A percentile compares a stretch with the other conserved stretches of the same genome.
phyloP scores from a whole-genome alignment of 2,888 invertebrate species.

The Agonopterix alstromeriana region DNA sequence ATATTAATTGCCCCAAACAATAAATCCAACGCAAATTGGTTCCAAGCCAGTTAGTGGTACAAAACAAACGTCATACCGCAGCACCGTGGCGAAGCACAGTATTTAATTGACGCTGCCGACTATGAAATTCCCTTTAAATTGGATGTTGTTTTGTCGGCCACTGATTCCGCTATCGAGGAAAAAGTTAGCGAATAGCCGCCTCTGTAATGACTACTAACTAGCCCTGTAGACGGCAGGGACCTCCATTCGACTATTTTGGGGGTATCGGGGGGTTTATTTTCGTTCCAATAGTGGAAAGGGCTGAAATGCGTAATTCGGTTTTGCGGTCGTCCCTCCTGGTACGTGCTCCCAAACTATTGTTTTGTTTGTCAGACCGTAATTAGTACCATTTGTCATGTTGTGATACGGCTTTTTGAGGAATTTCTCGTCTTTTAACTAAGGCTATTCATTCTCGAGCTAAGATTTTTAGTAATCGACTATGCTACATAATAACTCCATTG shows the following conservation, averaged over 20 bases:
- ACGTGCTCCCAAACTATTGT: conserved; percentile 38
- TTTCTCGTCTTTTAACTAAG: background rate
- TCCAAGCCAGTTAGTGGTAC: conserved; percentile 20
- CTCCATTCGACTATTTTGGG: conserved; percentile 6
- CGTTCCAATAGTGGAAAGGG: conserved; percentile 42
- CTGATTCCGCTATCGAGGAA: conserved; percentile 33
- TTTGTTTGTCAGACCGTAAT: conserved; percentile 45
- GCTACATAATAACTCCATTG: too few relatives aligned
- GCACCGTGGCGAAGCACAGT: conserved; percentile 16
- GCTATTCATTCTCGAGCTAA: too few relatives aligned
- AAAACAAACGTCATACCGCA: conserved; percentile 36
- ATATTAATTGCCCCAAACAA: conserved; percentile 18
- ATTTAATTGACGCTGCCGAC: conserved; percentile 42
- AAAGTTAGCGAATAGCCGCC: conserved; percentile 40
- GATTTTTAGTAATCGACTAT: too few relatives aligned
- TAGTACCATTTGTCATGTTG: conserved; percentile 40
- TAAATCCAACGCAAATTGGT: conserved; percentile 34
- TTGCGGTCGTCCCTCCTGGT: conserved; percentile 39
- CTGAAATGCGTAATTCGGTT: conserved; percentile 43
- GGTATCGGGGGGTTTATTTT: conserved; percentile 31
- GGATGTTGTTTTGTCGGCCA: conserved; percentile 37
- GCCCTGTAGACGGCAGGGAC: conserved; percentile 20
- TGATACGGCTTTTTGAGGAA: conserved; percentile 25
- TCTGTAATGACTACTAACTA: conserved; percentile 60
- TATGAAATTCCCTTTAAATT: conserved; percentile 56